Evolutionary conservation across 2,113 vertebrate genomes (phyloP).

Genomic region (Genyomyrus donnyi): DNA sequence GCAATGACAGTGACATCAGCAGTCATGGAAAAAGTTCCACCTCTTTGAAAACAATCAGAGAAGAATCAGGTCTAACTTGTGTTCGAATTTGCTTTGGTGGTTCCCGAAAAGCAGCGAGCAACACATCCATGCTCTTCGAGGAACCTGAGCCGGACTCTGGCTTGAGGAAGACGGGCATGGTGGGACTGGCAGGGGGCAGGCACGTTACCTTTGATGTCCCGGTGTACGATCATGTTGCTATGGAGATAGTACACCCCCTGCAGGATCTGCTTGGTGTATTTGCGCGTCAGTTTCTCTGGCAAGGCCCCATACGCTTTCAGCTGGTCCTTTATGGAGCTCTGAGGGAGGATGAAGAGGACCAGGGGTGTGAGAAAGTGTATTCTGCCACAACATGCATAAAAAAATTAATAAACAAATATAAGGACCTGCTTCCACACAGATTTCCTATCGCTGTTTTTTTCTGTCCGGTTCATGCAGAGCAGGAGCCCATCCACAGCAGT

Average conservation of each 20-base stretch:
- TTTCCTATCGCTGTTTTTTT: not conserved
- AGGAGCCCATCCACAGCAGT: not conserved
- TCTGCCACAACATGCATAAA: not conserved
- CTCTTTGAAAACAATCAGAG: not conserved
- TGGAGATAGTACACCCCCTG: constrained; percentile 86
- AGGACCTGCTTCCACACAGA: not conserved
- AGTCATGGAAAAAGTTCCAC: not conserved
- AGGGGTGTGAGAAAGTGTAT: not conserved
- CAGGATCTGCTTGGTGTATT: constrained; percentile 82
- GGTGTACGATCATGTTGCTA: constrained; percentile 90
- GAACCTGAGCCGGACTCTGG: not conserved
- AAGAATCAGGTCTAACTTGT: not conserved
- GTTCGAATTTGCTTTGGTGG: not conserved
- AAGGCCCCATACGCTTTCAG: constrained; percentile 80
- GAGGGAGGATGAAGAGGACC: constrained; percentile 17
- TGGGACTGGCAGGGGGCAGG: constrained; percentile 14
- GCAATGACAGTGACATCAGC: not conserved
- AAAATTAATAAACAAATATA: not conserved
- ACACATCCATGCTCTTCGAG: not conserved
- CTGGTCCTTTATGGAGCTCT: constrained; percentile 90
- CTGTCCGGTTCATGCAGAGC: not conserved
- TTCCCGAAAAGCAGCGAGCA: not conserved
- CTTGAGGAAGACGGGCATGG: not conserved
- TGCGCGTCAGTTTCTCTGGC: constrained; percentile 80
- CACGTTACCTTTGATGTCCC: constrained; percentile 82